Evolutionary conservation across 1,140 invertebrate species (phyloP).

Genomic region (Micrasema minimum): DNA sequence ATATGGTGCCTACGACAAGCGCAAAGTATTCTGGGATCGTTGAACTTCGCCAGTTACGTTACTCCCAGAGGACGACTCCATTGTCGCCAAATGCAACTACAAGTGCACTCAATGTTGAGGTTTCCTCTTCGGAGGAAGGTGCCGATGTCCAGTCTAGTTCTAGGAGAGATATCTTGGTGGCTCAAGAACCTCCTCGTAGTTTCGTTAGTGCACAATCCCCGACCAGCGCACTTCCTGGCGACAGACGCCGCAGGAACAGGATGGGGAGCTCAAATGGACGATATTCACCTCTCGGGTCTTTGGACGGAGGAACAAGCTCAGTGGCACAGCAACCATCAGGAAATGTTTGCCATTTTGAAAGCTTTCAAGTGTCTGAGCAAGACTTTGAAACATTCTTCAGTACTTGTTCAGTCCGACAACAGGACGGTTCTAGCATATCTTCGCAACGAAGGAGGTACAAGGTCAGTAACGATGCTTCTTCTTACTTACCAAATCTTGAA

Average conservation of each 20-base stretch:
- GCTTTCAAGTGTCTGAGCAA: constrained; percentile 46
- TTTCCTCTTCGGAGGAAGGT: neutral
- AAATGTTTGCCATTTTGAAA: constrained; percentile 55
- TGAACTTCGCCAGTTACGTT: neutral
- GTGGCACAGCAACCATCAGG: constrained; percentile 57
- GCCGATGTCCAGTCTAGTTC: neutral
- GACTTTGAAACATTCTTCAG: constrained; percentile 44
- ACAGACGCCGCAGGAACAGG: constrained; percentile 55
- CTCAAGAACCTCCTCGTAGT: neutral
- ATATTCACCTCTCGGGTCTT: constrained; percentile 32
- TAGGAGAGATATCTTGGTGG: neutral
- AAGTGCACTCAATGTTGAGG: neutral
- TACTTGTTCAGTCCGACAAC: constrained; percentile 57
- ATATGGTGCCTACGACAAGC: neutral
- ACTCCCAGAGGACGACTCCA: neutral
- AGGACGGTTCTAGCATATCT: constrained; percentile 57
- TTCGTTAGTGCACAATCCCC: neutral
- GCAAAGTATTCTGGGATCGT: neutral
- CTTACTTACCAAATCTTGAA: constrained; percentile 54
- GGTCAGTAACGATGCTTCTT: constrained; percentile 53
- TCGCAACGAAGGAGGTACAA: constrained; percentile 57
- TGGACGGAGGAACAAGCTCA: constrained; percentile 45
- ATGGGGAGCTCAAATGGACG: constrained; percentile 51
- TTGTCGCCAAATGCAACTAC: neutral
- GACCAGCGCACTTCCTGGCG: constrained; percentile 51